Conservation (phyloP, 1,140 invertebrate genomes). For the Pachypsylla venusta region DNA sequence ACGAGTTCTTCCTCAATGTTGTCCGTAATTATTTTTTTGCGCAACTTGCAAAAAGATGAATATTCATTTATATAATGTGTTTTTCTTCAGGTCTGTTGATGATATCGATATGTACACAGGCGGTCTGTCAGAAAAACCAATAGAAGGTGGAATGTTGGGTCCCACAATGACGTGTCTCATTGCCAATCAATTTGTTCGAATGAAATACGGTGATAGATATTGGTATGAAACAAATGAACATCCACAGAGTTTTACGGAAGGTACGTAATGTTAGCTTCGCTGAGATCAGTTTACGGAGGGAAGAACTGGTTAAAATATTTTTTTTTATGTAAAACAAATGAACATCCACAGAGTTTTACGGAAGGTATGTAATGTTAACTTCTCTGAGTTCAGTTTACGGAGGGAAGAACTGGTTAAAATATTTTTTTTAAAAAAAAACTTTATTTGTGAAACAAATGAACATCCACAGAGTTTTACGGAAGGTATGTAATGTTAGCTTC, state of each 20-base stretch:
- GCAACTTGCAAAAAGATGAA: too few relatives aligned
- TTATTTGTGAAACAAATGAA: slow-evolving; percentile 64
- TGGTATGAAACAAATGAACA: slow-evolving; percentile 65
- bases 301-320: too few relatives aligned
- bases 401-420: too few relatives aligned
- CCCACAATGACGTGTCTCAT: slow-evolving; percentile 73
- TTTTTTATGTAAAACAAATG: slow-evolving; percentile 69
- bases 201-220: slow-evolving; percentile 65
- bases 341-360: slow-evolving; percentile 50
- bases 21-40: too few relatives aligned
- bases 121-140: slow-evolving; percentile 55
- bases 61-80: too few relatives aligned
- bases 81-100: slow-evolving; percentile 42
- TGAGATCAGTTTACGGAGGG: too few relatives aligned
- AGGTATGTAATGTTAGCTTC: too few relatives aligned
- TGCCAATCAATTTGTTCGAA: slow-evolving; percentile 63
- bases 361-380: too few relatives aligned
- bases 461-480: slow-evolving; percentile 49
- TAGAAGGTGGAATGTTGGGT: slow-evolving; percentile 52
- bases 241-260: slow-evolving; percentile 49
- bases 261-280: too few relatives aligned
- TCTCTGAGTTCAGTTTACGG: too few relatives aligned
- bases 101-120: slow-evolving; percentile 82
- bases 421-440: too few relatives aligned
- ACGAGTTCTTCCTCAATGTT: too few relatives aligned